These are phyloP conservation scores for Bambusicola thoracicus DNA, from an alignment of 2,113 vertebrate species.

Conservation along the genomic window DNA sequence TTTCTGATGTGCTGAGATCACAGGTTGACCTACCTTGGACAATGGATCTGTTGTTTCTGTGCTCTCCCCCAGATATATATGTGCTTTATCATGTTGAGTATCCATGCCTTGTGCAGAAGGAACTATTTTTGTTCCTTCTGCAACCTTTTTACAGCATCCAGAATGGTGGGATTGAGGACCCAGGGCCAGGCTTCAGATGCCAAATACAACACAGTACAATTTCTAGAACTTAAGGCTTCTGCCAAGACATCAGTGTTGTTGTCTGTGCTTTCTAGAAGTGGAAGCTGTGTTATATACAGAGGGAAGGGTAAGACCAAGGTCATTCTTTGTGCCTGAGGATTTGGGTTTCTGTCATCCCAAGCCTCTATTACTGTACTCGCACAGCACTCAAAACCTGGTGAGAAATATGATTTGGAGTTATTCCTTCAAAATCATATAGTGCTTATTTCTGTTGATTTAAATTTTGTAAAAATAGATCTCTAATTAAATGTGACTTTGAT, in stretches of 20 bases:
- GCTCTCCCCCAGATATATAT: not conserved
- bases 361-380: accelerated
- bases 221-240: not conserved
- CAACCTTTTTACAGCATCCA: not conserved
- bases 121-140: too few relatives aligned
- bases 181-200: not conserved
- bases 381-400: not conserved
- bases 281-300: not conserved
- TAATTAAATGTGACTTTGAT: not conserved
- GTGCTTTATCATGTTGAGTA: not conserved
- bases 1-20: not conserved
- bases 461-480: not conserved
- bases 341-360: not conserved
- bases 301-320: not conserved
- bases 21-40: not conserved
- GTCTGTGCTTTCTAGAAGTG: not conserved
- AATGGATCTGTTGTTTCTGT: not conserved
- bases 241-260: not conserved
- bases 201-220: not conserved
- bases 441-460: not conserved
- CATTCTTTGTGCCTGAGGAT: not conserved
- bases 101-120: not conserved
- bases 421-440: not conserved
- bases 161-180: not conserved
- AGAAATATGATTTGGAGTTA: not conserved